Percentiles rank a stretch among this genome's conserved stretches.
Evolutionary conservation across 2,888 invertebrate genomes (phyloP).

Genomic region (Drosophila gaucha): DNA sequence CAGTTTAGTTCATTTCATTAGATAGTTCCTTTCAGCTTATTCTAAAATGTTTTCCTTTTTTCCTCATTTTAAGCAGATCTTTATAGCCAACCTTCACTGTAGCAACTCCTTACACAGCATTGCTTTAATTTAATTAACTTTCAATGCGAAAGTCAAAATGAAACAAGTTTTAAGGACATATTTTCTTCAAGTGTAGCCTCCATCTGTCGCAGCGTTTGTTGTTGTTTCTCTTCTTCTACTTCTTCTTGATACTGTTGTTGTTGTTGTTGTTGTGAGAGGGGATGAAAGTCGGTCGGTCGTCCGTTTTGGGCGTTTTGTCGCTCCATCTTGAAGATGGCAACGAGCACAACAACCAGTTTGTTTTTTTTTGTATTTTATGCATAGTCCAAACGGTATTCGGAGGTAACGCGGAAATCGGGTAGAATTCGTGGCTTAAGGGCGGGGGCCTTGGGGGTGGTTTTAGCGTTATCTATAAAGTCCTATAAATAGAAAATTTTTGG

Average conservation of each 20-base stretch:
- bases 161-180: slow-evolving; percentile 37
- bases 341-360: slow-evolving; percentile 58
- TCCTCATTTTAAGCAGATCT: neutral
- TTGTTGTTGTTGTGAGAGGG: slow-evolving; percentile 53
- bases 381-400: neutral
- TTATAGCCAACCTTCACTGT: neutral
- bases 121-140: slow-evolving; percentile 19
- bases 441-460: slow-evolving; percentile 61
- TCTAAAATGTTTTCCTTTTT: neutral
- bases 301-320: slow-evolving; percentile 54
- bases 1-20: too few relatives aligned
- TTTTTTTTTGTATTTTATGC: slow-evolving; percentile 27
- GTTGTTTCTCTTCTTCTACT: neutral
- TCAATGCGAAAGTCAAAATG: slow-evolving; percentile 14
- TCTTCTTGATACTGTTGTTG: slow-evolving; percentile 11
- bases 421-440: slow-evolving; percentile 23
- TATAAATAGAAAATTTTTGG: slow-evolving; percentile 38
- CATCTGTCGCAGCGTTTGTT: slow-evolving; percentile 13
- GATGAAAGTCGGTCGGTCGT: slow-evolving; percentile 64
- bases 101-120: neutral
- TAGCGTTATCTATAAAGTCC: slow-evolving; percentile 32
- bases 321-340: slow-evolving; percentile 74
- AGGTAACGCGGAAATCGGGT: slow-evolving; percentile 35
- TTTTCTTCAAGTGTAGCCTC: slow-evolving; percentile 61
- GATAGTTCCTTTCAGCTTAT: neutral